phyloP scores from a whole-genome alignment of 1,140 invertebrate genomes.

The Eupristina koningsbergeri region DNA sequence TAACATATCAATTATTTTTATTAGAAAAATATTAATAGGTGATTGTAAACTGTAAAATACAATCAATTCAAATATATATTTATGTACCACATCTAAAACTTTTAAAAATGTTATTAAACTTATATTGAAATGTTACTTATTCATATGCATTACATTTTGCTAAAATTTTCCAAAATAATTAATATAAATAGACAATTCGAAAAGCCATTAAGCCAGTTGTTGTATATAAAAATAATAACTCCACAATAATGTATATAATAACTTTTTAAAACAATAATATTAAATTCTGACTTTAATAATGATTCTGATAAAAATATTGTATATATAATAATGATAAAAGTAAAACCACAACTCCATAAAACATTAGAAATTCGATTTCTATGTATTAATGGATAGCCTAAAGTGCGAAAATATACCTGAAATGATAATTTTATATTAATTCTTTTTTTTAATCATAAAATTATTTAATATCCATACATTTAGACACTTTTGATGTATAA shows the following conservation, averaged over 20 bases:
- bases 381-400: background rate
- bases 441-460: constrained; percentile 1
- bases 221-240: constrained; percentile 21
- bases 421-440: constrained; percentile 13
- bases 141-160: constrained; percentile 28
- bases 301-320: constrained; percentile 28
- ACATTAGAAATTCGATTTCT: constrained; percentile 31
- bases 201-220: constrained; percentile 23
- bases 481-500: constrained; percentile 23
- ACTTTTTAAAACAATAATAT: constrained; percentile 32
- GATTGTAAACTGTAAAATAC: constrained; percentile 37
- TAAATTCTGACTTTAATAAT: constrained; percentile 24
- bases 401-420: constrained; percentile 35
- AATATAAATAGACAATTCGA: constrained; percentile 35
- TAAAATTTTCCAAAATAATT: constrained; percentile 27
- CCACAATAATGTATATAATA: constrained; percentile 41
- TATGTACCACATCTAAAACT: background rate
- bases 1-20: constrained; percentile 30
- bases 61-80: constrained; percentile 13
- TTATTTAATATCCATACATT: constrained; percentile 36
- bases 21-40: constrained; percentile 35
- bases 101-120: background rate
- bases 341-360: constrained; percentile 36
- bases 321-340: constrained; percentile 28
- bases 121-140: background rate